Base-by-base conservation (phyloP, 2,888 invertebrate genomes). In the Phalangium opilio region DNA sequence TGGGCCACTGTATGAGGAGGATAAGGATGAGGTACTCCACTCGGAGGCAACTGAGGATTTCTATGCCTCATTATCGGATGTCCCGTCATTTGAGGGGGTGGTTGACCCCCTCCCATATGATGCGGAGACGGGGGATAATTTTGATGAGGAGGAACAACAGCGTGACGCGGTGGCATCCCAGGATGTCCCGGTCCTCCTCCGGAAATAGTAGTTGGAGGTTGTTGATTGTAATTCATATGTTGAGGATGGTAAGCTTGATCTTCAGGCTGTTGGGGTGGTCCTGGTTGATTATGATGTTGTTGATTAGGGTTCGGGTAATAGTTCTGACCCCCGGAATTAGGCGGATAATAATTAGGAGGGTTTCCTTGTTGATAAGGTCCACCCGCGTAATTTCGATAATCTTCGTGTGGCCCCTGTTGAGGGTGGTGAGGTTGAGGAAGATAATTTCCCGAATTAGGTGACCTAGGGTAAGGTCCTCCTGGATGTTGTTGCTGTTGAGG, bases 41-140 rank as follows among this genome's bases (percentile, higher is more conserved):
- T 34, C 7, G 46, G 48, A 12, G 53, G 49, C 7, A 51, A 44
- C 2, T 48, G 48, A 19, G 46, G 43, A 45, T 49, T 45, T 36
- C 46, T 41, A 14, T 45, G 46, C 10, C 27, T 20, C 18, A 43
- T 41, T 27, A 27, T 27, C 8, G 4, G 27, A 48, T 35, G 27
- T 14, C 27, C 35, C 19, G 45, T 2, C 18, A 19, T 19, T 32
- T 33, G 20, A 45, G 40, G 27, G 27, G 48, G 12, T 15, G 38
- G 27, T 46, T 12, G 15, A 15, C 39, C 27, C 27, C 12, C 41
- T 19, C 41, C 44, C 20, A 35, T 12, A 40, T 45, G 42, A 17
- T 36, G 44, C 3, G 45, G 14, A 5, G 21, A 20, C 17, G 27
- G 40, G 2, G 45, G 45, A 27, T 27, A 27, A 27, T 27, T 27